Base-by-base conservation (phyloP, 2,888 invertebrate genomes). In the Sphaeridia pumilis region DNA sequence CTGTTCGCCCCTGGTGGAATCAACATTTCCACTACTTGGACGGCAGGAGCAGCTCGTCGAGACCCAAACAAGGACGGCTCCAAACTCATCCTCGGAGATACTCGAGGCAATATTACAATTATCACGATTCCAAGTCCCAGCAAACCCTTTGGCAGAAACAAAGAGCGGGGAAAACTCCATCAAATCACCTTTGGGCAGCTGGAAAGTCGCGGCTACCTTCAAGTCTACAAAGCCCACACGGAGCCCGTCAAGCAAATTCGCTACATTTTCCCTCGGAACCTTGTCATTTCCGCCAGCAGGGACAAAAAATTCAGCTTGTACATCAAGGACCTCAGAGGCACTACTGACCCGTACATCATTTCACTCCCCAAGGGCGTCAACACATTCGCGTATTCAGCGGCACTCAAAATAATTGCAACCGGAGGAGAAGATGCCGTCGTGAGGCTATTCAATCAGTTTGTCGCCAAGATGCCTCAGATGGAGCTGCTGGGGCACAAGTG, bases 381-480 rank as follows among this genome's bases (percentile, higher is more conserved):
- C 42, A 51, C 36, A 14, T 46, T 61, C 17, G 49, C 59, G 1
- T 54, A 61, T 35, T 58, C 58, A 21, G 47, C 48, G 4, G 5
- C 41, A 17, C 43, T 60, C 7, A 60, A 60, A 49, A 46, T 60
- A 34, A 51, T 63, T 41, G 58, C 58, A 46, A 65, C 65, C 28
- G 67, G 66, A 7, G 63, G 65, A 49, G 64, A 66, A 22, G 67
- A 67, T 52, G 55, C 60, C 17, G 54, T 61, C 26, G 58, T 67
- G 5, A 59, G 65, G 7, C 42, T 67, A 7, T 67, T 63, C 36
- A 59, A 57, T 38, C 56, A 63, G 34, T 61, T 61, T 48, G 48
- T 57, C 4, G 53, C 56, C 46, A 55, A 55, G 36, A 56, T 55
- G 54, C 58, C 58, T 12, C 59, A 61, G 51, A 57, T 61, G 56